Evolutionary conservation across 2,797 vertebrate species (phyloP), one percentile per base, ranked within the genome.

Genomic region (Falco rusticolus): DNA sequence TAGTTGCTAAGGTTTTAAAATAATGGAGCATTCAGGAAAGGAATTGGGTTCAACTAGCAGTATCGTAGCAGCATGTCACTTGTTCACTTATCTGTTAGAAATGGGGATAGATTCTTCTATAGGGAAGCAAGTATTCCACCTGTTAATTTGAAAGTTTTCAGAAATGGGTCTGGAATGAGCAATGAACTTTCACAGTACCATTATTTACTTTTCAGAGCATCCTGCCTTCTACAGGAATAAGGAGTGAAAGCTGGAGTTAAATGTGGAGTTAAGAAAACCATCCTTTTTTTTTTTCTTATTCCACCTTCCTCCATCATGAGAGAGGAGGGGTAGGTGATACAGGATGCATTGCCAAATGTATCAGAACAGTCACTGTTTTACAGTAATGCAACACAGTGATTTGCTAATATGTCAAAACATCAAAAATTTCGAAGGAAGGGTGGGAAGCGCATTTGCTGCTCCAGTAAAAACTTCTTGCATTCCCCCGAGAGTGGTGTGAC

Each of bases 321-420:
- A 6, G 20, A 3, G 9, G 6, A 18, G 20, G 37, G 39, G 12
- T 17, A 16, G 51, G 39, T 6, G 59, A 17, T 13, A 11, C 2
- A 1, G 5, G n/a, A 41, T n/a, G 6, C 3, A 0, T 37, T 72
- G 22, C 8, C 16, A 60, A 70, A 28, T 20, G 18, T 25, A 4
- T 43, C 56, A 9, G 22, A 37, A 16, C 5, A 19, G 33, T 50
- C 0, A 0, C 4, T 37, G 24, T 8, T 47, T 28, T 34, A 57
- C 29, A 20, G 31, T 16, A 47, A 24, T 41, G 47, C 10, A 61
- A 24, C 29, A 15, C 7, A 13, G 50, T 51, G 33, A 29, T 22
- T 37, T 50, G 13, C 22, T 50, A 5, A 20, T 47, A 14, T 63
- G 24, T 37, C 12, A 13, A 18, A 39, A 25, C 10, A 19, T 11